These are phyloP conservation scores for Drosophila arawakana DNA, from an alignment of 1,140 invertebrate species.

Conservation along the genomic window DNA sequence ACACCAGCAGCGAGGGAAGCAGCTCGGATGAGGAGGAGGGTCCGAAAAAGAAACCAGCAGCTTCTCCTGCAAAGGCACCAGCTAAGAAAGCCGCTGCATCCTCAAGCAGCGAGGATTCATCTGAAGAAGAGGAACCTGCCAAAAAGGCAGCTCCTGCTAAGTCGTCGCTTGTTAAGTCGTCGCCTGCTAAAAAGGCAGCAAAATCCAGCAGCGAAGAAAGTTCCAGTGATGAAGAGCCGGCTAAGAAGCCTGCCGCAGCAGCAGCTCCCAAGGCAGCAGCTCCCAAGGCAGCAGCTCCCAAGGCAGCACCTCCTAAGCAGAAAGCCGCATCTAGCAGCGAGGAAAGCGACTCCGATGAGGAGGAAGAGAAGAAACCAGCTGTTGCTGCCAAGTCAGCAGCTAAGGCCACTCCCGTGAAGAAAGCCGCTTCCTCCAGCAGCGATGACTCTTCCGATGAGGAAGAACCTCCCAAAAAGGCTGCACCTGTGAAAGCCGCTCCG, in stretches of 20 bases:
- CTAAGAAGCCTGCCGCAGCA: conserved; percentile 35
- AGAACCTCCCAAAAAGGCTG: conserved; percentile 32
- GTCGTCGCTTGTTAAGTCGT: conserved; percentile 32
- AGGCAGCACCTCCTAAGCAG: conserved; percentile 41
- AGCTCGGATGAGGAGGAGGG: conserved; percentile 58
- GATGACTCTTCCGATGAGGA: conserved; percentile 54
- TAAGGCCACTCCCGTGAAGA: conserved; percentile 39
- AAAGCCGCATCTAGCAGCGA: conserved; percentile 67
- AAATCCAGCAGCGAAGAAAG: conserved; percentile 69
- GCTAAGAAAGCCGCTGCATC: conserved; percentile 53
- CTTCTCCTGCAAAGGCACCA: conserved; percentile 29
- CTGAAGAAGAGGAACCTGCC: conserved; percentile 49
- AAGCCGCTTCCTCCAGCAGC: conserved; percentile 65
- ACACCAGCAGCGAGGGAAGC: conserved; percentile 56
- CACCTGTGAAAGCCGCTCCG: conserved; percentile 47
- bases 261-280: conserved; percentile 40
- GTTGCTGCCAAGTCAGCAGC: conserved; percentile 27
- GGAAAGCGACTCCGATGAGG: conserved; percentile 58
- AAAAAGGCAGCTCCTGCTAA: conserved; percentile 57
- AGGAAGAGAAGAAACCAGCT: conserved; percentile 42
- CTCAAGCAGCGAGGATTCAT: conserved; percentile 70
- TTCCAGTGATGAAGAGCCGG: conserved; percentile 68
- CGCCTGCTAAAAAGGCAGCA: conserved; percentile 56
- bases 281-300: conserved; percentile 36
- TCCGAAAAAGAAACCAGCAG: conserved; percentile 42